phyloP scores from a whole-genome alignment of 2,113 vertebrate species.

The Tor tambroides region DNA sequence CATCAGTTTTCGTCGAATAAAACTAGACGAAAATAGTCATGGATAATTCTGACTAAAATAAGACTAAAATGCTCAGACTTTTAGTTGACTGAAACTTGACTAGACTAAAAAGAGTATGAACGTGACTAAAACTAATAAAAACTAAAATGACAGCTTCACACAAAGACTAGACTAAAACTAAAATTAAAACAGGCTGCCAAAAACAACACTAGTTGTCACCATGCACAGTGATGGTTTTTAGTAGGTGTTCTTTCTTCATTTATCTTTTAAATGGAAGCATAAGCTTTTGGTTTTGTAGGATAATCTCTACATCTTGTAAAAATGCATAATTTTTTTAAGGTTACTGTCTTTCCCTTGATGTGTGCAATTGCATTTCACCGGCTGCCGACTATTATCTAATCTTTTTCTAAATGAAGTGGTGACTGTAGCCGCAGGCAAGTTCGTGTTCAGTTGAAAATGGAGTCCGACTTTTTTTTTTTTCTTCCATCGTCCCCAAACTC shows the following conservation, averaged over 20 bases:
- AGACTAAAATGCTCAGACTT: too few relatives aligned
- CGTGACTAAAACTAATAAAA: too few relatives aligned
- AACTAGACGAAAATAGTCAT: too few relatives aligned
- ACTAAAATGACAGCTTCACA: too few relatives aligned
- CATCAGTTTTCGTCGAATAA: too few relatives aligned
- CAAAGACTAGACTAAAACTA: too few relatives aligned
- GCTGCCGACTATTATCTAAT: constrained; percentile 66
- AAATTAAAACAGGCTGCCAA: too few relatives aligned
- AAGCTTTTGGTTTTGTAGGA: constrained; percentile 46
- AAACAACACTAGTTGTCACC: too few relatives aligned
- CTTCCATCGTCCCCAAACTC: constrained; percentile 16
- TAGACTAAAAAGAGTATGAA: too few relatives aligned
- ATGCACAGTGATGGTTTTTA: too few relatives aligned
- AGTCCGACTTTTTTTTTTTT: constrained; percentile 36
- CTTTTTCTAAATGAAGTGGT: constrained; percentile 61
- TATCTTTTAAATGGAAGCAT: constrained; percentile 36
- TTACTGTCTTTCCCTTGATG: constrained; percentile 56
- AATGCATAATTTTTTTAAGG: constrained; percentile 43
- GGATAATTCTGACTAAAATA: too few relatives aligned
- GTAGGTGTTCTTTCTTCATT: background rate
- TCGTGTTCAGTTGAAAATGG: constrained; percentile 59
- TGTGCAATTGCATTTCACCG: constrained; percentile 72
- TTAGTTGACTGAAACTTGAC: too few relatives aligned
- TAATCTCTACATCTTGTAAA: constrained; percentile 50
- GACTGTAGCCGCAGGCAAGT: constrained; percentile 62